Percentiles rank a stretch among this genome's conserved stretches.
These are phyloP conservation scores for Hetaerina americana DNA, from an alignment of 1,140 invertebrate species.

Conservation along the genomic window DNA sequence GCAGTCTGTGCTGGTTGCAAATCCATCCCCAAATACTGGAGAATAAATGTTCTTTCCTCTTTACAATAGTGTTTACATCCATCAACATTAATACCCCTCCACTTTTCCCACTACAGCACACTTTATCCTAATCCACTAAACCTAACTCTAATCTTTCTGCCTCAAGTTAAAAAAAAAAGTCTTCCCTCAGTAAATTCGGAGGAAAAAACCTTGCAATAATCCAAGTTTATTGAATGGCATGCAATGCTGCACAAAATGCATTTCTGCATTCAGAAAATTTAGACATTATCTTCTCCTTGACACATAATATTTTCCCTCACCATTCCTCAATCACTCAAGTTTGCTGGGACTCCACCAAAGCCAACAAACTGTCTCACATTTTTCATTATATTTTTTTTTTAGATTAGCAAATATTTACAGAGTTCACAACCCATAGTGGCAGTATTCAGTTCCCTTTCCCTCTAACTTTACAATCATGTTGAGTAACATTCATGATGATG, in stretches of 20 bases:
- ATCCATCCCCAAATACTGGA: background rate
- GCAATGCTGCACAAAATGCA: too few species aligned
- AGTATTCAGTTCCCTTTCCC: background rate
- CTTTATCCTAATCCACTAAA: background rate
- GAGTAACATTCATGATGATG: background rate
- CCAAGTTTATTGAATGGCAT: too few species aligned
- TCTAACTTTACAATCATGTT: background rate
- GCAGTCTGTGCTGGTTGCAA: background rate
- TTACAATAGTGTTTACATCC: background rate
- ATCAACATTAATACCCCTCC: background rate
- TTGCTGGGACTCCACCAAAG: background rate
- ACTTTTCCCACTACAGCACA: background rate
- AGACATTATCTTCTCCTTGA: too few species aligned
- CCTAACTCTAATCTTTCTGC: background rate
- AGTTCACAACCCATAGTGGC: background rate
- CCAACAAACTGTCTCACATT: too few species aligned
- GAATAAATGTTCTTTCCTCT: background rate
- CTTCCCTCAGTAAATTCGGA: too few species aligned
- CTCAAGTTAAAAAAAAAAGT: too few species aligned
- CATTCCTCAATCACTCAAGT: background rate
- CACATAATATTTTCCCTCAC: too few species aligned
- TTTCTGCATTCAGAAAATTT: too few species aligned
- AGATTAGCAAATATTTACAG: background rate
- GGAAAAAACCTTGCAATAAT: too few species aligned
- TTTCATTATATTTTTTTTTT: background rate